Base-by-base conservation (phyloP, 2,888 invertebrate genomes). In the Schrankia costaestrigalis region DNA sequence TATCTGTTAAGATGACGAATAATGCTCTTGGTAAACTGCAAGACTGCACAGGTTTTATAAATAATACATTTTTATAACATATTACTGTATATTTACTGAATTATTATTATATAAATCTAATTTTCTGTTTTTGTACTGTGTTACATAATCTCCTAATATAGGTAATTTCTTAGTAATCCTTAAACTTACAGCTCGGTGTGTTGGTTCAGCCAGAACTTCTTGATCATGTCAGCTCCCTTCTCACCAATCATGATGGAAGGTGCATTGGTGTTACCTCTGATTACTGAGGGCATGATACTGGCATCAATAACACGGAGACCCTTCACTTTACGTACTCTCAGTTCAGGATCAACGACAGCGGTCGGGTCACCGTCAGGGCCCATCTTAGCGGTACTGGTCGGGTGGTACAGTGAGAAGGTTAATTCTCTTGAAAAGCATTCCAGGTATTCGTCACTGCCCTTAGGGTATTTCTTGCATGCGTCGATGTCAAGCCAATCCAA, bases 401-500 rank as follows among this genome's bases (percentile, higher is more conserved):
- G 89, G 51, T 90, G 90, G 46, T 90, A 89, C 42, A 90, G 83
- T 0, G 90, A 89, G 24, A 79, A 86, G 0, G 90, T 89, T 26
- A 88, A 72, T n/a, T 79, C 79, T 37, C 65, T 78, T 44, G 83
- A 77, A 29, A 91, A 90, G 46, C 95, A 95, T 19, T 87, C 89
- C 91, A 93, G 93, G 63, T 94, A 95, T 3, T 87, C 89, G 57
- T 93, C 92, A 0, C 90, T 89, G 18, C 81, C 75, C 48, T 90
- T 90, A 26, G 65, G 71, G 26, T 85, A 71, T 7, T 86, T 66
- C 11, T 83, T 78, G 59, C 92, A 92, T 6, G 88, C 90, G 0
- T 90, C 90, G 33, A 91, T 78, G 0, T 82, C 78, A 8, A 89
- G 75, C 15, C 79, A 78, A 47, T 91, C 91, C 14, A 90, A 64